Evolutionary conservation across 1,140 invertebrate genomes (phyloP).

Genomic region (Aphelenchoides fujianensis): DNA sequence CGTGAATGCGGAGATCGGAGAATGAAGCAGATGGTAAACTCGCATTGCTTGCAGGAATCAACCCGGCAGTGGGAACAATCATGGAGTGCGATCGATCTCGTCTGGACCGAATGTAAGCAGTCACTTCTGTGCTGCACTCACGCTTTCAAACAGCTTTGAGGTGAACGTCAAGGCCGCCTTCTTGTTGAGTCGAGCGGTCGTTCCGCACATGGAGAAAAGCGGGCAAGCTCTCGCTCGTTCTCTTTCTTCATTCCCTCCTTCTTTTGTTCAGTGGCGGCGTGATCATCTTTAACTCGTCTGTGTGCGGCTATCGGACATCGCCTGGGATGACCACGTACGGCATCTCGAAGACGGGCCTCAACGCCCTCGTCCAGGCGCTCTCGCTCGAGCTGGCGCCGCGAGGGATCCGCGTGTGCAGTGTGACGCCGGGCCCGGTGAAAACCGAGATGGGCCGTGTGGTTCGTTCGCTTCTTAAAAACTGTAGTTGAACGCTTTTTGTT

Average conservation of each 20-base stretch:
- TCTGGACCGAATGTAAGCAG: constrained; percentile 82
- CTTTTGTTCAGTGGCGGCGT: constrained; percentile 31
- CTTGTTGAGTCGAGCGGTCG: constrained; percentile 78
- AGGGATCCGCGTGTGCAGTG: constrained; percentile 73
- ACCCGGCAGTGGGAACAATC: constrained; percentile 75
- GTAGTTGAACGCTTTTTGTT: background rate
- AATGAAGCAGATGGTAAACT: too few species aligned
- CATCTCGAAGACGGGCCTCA: constrained; percentile 84
- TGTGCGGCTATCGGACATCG: constrained; percentile 79
- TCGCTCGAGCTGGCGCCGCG: constrained; percentile 63
- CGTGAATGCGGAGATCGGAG: too few species aligned
- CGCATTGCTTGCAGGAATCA: too few species aligned
- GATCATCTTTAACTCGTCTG: constrained; percentile 70
- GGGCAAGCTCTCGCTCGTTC: constrained; percentile 63
- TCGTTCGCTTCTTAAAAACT: background rate
- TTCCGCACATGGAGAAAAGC: constrained; percentile 76
- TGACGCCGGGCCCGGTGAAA: constrained; percentile 70
- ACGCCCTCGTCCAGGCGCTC: constrained; percentile 80
- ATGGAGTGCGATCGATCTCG: constrained; percentile 64
- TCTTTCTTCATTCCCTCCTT: background rate
- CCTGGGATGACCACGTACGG: constrained; percentile 83
- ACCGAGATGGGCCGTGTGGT: constrained; percentile 1
- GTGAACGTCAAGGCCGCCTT: constrained; percentile 86
- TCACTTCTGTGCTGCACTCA: too few species aligned
- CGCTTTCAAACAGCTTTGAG: too few species aligned